phyloP scores from a whole-genome alignment of 2,113 vertebrate species.

The Marcusenius ussheri region DNA sequence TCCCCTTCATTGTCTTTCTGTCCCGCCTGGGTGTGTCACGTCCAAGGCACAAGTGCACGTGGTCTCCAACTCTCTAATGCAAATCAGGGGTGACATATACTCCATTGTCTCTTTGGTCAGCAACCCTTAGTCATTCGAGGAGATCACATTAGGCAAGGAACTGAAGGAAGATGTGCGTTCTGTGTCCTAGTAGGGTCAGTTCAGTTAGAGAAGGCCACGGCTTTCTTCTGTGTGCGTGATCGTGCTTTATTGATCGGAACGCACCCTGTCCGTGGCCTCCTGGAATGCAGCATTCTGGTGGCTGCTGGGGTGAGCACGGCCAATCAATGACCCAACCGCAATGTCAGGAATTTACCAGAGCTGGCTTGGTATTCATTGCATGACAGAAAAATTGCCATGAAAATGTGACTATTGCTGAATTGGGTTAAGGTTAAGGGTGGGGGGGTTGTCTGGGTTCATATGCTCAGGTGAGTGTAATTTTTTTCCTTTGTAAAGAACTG shows the following conservation, averaged over 20 bases:
- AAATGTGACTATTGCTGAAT: conserved; percentile 15
- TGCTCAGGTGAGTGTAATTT: background rate
- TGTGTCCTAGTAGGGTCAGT: conserved; percentile 13
- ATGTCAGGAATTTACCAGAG: background rate
- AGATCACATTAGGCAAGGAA: background rate
- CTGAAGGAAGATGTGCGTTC: background rate
- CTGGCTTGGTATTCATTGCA: background rate
- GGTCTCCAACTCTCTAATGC: background rate
- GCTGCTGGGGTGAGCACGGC: background rate
- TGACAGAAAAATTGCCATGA: background rate
- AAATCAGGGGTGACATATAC: background rate
- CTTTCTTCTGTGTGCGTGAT: conserved; percentile 33
- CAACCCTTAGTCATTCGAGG: background rate
- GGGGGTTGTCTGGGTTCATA: background rate
- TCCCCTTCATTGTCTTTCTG: background rate
- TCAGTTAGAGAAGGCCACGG: conserved; percentile 45
- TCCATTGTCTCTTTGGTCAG: background rate
- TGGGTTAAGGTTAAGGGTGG: background rate
- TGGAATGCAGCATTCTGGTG: conserved; percentile 20
- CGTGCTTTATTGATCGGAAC: conserved; percentile 47
- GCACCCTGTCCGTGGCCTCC: conserved; percentile 39
- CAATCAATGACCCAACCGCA: conserved; percentile 4
- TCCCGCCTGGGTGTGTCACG: background rate
- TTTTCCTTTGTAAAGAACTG: background rate
- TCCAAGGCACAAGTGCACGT: background rate